Evolutionary conservation across 2,113 vertebrate genomes (phyloP).

Genomic region (Chascanopsetta lugubris): DNA sequence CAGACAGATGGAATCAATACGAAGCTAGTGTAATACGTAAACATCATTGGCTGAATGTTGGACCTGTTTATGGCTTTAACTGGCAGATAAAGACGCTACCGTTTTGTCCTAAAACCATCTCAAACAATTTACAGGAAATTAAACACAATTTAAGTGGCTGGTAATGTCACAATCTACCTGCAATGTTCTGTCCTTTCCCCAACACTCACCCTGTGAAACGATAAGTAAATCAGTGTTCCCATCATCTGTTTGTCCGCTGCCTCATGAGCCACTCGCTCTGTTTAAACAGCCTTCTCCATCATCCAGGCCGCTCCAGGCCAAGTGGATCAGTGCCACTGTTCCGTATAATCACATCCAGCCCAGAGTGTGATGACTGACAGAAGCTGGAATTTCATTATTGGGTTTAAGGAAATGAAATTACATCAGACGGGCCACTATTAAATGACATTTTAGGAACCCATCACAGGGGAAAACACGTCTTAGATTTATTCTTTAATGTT

Average conservation of each 20-base stretch:
- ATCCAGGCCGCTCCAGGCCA: background rate
- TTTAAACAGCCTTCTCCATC: background rate
- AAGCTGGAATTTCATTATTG: background rate
- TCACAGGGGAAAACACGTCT: too few relatives aligned
- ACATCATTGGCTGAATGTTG: background rate
- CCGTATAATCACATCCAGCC: background rate
- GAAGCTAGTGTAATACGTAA: background rate
- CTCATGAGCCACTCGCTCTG: background rate
- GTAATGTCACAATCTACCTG: background rate
- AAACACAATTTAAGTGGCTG: background rate
- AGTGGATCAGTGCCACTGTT: background rate
- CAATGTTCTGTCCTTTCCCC: background rate
- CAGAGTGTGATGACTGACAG: background rate
- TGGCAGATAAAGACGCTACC: background rate
- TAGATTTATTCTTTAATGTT: conserved; percentile 61
- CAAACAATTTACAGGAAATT: background rate
- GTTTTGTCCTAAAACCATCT: background rate
- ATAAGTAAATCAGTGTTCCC: background rate
- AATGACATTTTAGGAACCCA: too few relatives aligned
- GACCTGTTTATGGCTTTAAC: too few relatives aligned
- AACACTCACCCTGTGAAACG: background rate
- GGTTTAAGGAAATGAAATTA: background rate
- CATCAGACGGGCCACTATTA: too few relatives aligned
- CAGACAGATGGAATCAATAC: background rate
- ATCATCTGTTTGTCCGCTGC: background rate